A percentile compares a stretch with the other conserved stretches of the same genome.
Evolutionary conservation across 2,797 vertebrate species (phyloP).

Genomic region (Gallirallus australis): DNA sequence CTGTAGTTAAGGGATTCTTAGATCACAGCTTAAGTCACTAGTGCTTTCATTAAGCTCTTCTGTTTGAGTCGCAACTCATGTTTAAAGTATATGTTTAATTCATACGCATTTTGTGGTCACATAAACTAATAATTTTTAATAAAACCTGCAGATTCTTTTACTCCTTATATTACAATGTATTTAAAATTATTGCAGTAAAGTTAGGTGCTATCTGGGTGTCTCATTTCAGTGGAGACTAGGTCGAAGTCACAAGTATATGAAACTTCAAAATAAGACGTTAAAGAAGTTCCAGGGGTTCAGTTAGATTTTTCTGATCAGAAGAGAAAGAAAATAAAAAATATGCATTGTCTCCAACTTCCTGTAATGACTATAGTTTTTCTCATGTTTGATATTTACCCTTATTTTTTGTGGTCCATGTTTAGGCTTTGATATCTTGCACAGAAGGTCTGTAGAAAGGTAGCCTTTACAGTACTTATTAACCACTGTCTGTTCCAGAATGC

Average conservation of each 20-base stretch:
- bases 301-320: background rate
- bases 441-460: constrained; percentile 11
- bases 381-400: background rate
- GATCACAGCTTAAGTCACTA: background rate
- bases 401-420: background rate
- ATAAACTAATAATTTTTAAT: background rate
- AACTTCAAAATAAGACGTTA: background rate
- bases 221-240: background rate
- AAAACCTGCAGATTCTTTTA: background rate
- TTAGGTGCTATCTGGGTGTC: background rate
- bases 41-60: background rate
- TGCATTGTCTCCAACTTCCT: background rate
- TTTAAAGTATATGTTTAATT: background rate
- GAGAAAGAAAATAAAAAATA: background rate
- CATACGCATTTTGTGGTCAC: background rate
- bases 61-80: background rate
- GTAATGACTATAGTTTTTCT: background rate
- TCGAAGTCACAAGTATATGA: background rate
- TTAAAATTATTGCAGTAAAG: background rate
- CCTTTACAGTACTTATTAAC: constrained; percentile 24
- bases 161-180: background rate
- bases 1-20: background rate
- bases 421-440: background rate
- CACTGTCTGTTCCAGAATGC: background rate
- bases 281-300: background rate